These are phyloP conservation scores for Mastomys coucha DNA, from an alignment of 2,113 vertebrate genomes.

Conservation along the genomic window DNA sequence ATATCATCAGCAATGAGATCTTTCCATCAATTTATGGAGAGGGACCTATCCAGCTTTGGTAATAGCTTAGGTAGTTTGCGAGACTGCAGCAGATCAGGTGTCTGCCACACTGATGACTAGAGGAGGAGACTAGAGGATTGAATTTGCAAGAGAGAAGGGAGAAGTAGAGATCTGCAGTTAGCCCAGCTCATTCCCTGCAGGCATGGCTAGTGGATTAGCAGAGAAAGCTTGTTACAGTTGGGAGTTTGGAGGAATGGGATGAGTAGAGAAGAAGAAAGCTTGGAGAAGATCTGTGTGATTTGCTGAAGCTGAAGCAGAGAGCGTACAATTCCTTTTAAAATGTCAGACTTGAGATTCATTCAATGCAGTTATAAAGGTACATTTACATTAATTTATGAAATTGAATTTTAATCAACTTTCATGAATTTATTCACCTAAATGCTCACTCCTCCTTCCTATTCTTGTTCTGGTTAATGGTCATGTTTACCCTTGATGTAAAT, in stretches of 20 bases:
- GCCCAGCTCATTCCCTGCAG: no score
- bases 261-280: not conserved
- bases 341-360: not conserved
- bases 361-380: not conserved
- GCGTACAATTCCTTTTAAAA: not conserved
- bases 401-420: not conserved
- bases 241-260: not conserved
- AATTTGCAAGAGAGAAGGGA: not conserved
- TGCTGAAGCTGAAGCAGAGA: not conserved
- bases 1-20: not conserved
- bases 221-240: not conserved
- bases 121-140: not conserved
- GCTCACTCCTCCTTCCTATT: not conserved
- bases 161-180: not conserved
- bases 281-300: not conserved
- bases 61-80: not conserved
- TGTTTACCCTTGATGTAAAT: not conserved
- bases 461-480: not conserved
- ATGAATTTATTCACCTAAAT: not conserved
- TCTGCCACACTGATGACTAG: not conserved
- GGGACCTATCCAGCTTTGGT: not conserved
- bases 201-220: not conserved
- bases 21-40: not conserved
- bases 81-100: not conserved
- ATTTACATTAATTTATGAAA: not conserved